Base-by-base conservation (phyloP, 1,140 invertebrate genomes). In the Eueides isabella region DNA sequence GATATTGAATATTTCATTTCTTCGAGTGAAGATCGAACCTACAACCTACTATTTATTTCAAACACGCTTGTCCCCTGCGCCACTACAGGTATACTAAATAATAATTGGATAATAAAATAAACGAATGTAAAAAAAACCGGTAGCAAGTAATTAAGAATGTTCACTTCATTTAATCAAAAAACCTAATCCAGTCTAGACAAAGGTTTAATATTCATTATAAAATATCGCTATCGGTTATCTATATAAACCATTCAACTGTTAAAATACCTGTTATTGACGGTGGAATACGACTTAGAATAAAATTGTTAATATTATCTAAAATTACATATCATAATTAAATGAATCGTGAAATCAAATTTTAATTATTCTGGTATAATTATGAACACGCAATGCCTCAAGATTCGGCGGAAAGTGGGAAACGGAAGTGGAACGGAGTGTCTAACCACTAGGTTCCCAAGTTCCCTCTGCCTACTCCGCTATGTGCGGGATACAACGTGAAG, bases 131-230 rank as follows among this genome's bases (percentile, higher is more conserved):
- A 38, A 5, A 38, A 14, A 14, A 38, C 65, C 62, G 30, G 75
- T 76, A 72, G 75, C 70, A 14, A 44, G 66, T 48, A 65, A 23
- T 64, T 38, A 62, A 44, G n/a, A 72, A 31, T 72, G 67, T 72
- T 30, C 35, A 68, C 64, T 72, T 23, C 38, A 14, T 31, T 28
- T 48, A 55, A 35, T 33, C 6, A 63, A 61, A 70, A 70, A 67
- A 62, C 31, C 4, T 55, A 72, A 48, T 26, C n/a, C 29, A 67
- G 63, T 33, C 38, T 63, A 71, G 69, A 75, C 67, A 71, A 75
- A 75, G 63, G 73, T 71, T 71, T 71, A 71, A 69, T 38, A 63
- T 61, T 48, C 61, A 61, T 67, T 55, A 65, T 30, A 5, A 28
- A 44, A 64, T 55, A 74, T 66, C 29, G n/a, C 23, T 67, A 67